phyloP scores from a whole-genome alignment of 23 tunicate species.

The Ciona savignyi region DNA sequence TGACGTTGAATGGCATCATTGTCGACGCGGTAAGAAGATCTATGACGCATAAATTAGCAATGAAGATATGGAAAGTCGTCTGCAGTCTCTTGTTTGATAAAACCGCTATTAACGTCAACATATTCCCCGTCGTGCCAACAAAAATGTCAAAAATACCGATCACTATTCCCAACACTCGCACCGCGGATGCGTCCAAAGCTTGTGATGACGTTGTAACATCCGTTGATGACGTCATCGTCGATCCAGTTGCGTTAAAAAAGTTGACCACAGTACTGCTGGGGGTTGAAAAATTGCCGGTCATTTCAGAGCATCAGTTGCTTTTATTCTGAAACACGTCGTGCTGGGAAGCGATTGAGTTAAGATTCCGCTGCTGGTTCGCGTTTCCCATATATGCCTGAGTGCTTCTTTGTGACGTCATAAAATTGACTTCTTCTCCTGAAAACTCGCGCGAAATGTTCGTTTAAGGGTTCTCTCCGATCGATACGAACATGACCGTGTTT shows the following conservation, averaged over 20 bases:
- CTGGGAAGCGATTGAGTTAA: too few relatives aligned
- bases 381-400: too few relatives aligned
- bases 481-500: too few relatives aligned
- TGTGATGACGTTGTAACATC: neutral
- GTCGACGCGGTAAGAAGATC: slow-evolving; percentile 62
- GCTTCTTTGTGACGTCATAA: neutral
- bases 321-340: too few relatives aligned
- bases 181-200: slow-evolving; percentile 4
- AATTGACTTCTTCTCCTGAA: neutral
- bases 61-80: slow-evolving; percentile 64
- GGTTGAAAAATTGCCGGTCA: neutral
- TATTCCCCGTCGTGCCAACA: slow-evolving; percentile 60
- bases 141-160: slow-evolving; percentile 57
- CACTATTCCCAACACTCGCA: slow-evolving; percentile 49
- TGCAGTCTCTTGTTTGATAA: slow-evolving; percentile 45
- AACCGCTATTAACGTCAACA: slow-evolving; percentile 62
- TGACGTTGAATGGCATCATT: slow-evolving; percentile 91
- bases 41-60: slow-evolving; percentile 77
- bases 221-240: neutral
- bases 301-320: neutral
- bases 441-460: neutral
- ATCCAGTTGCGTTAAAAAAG: neutral
- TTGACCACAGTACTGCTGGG: neutral
- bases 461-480: too few relatives aligned
- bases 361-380: too few relatives aligned